Evolutionary conservation across 2,113 vertebrate species (phyloP).

Genomic region (Ondatra zibethicus): DNA sequence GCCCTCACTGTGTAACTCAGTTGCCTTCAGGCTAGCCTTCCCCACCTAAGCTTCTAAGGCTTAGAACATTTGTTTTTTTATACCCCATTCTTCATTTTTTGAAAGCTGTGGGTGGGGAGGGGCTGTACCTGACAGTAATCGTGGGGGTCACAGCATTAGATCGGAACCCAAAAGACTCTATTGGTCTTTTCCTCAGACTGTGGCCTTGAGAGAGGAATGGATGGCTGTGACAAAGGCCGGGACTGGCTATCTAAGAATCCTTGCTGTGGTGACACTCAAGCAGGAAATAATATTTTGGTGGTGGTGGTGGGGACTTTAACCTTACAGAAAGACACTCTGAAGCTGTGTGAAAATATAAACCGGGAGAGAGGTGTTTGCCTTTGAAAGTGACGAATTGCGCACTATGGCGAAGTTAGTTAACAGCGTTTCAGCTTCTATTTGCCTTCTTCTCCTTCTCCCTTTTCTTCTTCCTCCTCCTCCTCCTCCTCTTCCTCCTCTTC

Average conservation of each 20-base stretch:
- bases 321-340: neutral
- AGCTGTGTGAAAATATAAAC: neutral
- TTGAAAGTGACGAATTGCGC: neutral
- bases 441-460: no score
- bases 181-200: neutral
- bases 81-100: neutral
- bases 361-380: neutral
- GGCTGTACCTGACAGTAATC: neutral
- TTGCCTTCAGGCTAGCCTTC: neutral
- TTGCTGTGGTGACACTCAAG: neutral
- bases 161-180: neutral
- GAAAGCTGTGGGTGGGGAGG: neutral
- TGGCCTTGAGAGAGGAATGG: neutral
- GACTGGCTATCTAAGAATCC: neutral
- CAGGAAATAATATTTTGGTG: neutral
- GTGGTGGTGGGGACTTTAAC: neutral
- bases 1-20: neutral
- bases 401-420: neutral
- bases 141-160: neutral
- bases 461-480: accelerated
- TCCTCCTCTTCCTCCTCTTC: no score
- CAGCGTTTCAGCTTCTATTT: neutral
- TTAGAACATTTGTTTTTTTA: neutral
- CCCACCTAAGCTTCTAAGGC: neutral
- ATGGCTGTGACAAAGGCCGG: accelerated